phyloP scores from a whole-genome alignment of 2,113 vertebrate genomes.

The Anolis carolinensis region DNA sequence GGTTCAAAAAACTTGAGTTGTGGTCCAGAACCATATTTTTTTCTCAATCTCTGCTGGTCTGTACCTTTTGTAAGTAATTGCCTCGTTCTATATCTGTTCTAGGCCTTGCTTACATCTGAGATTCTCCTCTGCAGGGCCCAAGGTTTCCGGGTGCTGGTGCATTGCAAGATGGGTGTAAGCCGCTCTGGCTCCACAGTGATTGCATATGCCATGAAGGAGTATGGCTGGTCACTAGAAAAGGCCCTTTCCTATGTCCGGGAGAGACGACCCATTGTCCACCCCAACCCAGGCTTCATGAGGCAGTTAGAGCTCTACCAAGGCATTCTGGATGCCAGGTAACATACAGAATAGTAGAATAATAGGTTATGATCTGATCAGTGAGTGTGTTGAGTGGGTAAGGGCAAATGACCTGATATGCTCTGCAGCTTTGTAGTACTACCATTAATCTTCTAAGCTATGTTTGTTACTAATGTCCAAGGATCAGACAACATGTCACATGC shows the following conservation, averaged over 20 bases:
- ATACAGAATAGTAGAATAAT: accelerated
- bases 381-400: neutral
- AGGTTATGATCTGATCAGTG: no score
- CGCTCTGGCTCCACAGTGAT: conserved; percentile 92
- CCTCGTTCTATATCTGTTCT: neutral
- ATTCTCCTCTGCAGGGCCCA: conserved; percentile 65
- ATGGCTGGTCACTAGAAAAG: conserved; percentile 84
- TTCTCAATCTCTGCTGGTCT: neutral
- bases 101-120: neutral
- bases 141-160: conserved; percentile 86
- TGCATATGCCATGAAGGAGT: conserved; percentile 93
- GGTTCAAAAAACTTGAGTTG: no score
- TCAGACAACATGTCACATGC: neutral
- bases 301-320: conserved; percentile 94
- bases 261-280: conserved; percentile 82
- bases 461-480: neutral
- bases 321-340: conserved; percentile 90
- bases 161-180: conserved; percentile 97
- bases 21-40: no score
- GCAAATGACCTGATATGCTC: neutral
- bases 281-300: conserved; percentile 91
- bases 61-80: neutral
- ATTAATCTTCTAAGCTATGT: neutral
- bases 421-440: neutral
- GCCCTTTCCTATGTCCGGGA: conserved; percentile 81